Conservation (phyloP, 2,888 invertebrate genomes). For the Uloborus plumipes region DNA sequence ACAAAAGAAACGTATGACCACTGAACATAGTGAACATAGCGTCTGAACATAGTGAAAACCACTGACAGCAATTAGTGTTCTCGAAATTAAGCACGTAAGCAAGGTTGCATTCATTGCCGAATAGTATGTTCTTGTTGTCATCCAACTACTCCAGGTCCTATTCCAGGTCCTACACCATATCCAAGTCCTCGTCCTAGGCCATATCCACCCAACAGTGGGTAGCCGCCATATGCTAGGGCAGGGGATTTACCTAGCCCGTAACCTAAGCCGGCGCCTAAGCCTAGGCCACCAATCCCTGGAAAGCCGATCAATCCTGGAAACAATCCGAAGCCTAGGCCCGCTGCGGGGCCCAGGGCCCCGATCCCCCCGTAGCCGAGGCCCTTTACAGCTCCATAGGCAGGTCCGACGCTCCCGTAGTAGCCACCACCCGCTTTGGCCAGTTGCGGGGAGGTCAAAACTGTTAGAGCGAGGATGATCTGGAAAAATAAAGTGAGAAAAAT, state of each 20-base stretch:
- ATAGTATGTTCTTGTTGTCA: neutral
- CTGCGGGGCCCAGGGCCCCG: constrained; percentile 18
- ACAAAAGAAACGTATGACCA: too few relatives aligned
- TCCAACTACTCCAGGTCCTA: constrained; percentile 17
- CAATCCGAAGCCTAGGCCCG: constrained; percentile 22
- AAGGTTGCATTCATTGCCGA: too few relatives aligned
- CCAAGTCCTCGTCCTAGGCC: constrained; percentile 27
- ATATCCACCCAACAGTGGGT: constrained; percentile 27
- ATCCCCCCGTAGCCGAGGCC: neutral
- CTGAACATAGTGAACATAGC: too few relatives aligned
- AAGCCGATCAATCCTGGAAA: neutral
- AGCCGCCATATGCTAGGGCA: constrained; percentile 14
- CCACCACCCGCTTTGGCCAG: neutral
- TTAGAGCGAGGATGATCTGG: constrained; percentile 5
- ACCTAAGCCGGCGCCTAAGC: constrained; percentile 8
- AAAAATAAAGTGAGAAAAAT: neutral
- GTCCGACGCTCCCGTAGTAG: constrained; percentile 6
- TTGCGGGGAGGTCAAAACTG: neutral
- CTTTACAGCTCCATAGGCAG: constrained; percentile 12
- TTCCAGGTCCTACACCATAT: constrained; percentile 6
- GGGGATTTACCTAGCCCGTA: neutral
- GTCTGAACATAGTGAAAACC: too few relatives aligned
- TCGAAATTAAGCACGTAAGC: too few relatives aligned
- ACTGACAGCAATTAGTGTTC: too few relatives aligned
- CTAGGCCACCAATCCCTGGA: constrained; percentile 9